Conservation (phyloP, 2,888 invertebrate species). For the Polymixis lichenea region DNA sequence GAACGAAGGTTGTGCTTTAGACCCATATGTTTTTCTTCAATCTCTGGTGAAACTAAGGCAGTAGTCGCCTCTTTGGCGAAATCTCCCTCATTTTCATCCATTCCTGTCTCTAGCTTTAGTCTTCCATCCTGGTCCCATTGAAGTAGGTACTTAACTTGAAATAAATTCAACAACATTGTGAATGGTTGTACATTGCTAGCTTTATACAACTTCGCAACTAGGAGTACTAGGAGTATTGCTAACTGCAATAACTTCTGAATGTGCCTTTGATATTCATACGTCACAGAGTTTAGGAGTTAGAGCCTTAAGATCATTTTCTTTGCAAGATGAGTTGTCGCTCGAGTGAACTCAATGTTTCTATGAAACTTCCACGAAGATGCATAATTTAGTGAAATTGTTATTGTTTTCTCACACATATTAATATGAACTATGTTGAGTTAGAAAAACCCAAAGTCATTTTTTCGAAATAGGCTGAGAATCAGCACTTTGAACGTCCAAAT, state of each 20-base stretch:
- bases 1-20: too few species aligned
- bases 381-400: neutral
- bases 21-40: too few species aligned
- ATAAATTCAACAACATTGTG: constrained; percentile 17
- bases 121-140: too few species aligned
- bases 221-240: neutral
- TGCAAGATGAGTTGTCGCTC: neutral
- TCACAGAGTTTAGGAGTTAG: neutral
- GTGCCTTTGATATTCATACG: constrained; percentile 18
- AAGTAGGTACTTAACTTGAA: constrained; percentile 1
- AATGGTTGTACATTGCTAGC: constrained; percentile 6
- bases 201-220: constrained; percentile 22
- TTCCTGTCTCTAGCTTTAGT: too few species aligned
- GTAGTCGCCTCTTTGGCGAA: too few species aligned
- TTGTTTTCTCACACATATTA: neutral
- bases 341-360: constrained; percentile 3
- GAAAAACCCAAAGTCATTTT: neutral
- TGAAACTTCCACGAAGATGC: neutral
- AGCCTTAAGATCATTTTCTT: too few species aligned
- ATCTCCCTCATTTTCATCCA: too few species aligned
- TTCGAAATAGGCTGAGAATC: neutral
- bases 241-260: constrained; percentile 13
- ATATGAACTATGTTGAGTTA: too few species aligned
- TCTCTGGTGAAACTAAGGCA: too few species aligned
- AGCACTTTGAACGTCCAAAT: neutral